phyloP scores from a whole-genome alignment of 2,888 invertebrate genomes.

The Trissolcus japonicus region DNA sequence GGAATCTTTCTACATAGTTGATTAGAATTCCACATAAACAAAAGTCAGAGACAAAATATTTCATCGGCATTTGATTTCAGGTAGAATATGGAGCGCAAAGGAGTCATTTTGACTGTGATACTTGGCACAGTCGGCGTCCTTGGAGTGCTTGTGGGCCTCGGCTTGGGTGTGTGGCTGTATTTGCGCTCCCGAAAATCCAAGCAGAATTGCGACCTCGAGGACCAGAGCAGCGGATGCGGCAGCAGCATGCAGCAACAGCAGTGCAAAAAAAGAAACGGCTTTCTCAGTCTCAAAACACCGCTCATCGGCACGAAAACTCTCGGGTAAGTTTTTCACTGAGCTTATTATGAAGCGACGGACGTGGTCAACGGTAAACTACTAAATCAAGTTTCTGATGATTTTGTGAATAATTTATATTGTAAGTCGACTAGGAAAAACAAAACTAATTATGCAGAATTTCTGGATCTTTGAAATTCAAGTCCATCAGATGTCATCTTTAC shows the following conservation, averaged over 20 bases:
- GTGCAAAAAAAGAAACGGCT: conserved; percentile 80
- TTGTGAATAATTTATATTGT: too few species aligned
- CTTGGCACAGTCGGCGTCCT: conserved; percentile 81
- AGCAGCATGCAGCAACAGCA: conserved; percentile 59
- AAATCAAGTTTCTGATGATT: too few species aligned
- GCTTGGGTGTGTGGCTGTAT: conserved; percentile 79
- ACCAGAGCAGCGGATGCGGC: conserved; percentile 78
- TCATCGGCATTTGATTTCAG: conserved; percentile 74
- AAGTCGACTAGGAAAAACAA: too few species aligned
- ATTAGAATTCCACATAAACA: background rate
- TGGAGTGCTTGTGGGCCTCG: conserved; percentile 77
- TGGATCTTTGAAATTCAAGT: too few species aligned
- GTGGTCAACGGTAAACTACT: too few species aligned
- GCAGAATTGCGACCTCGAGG: conserved; percentile 79
- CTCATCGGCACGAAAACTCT: conserved; percentile 85
- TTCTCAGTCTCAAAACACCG: conserved; percentile 84
- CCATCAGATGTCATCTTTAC: too few species aligned
- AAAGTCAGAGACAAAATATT: background rate
- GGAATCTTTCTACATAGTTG: background rate
- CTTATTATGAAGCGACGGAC: too few species aligned
- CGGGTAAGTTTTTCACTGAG: conserved; percentile 79
- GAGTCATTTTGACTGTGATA: conserved; percentile 81
- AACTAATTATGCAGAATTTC: too few species aligned
- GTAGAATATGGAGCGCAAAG: conserved; percentile 83
- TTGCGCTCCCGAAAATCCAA: conserved; percentile 79